These are phyloP conservation scores for Tiaroga cobitis DNA, from an alignment of 2,797 vertebrate species.

Conservation along the genomic window DNA sequence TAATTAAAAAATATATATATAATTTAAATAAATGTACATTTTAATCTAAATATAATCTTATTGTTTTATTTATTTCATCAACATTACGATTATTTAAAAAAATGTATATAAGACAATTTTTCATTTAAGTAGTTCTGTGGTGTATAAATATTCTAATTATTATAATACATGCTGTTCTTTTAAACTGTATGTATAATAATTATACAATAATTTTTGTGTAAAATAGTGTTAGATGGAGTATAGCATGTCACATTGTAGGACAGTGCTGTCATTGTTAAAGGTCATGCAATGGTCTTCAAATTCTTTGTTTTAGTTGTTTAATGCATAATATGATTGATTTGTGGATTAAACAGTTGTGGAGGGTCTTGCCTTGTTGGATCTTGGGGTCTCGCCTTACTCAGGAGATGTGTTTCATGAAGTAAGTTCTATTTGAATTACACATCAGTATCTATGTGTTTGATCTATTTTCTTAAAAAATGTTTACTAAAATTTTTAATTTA, in stretches of 20 bases:
- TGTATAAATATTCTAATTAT: not conserved
- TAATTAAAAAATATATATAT: not conserved
- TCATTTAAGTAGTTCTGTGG: not conserved
- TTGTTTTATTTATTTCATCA: not conserved
- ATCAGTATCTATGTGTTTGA: too few species aligned
- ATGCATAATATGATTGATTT: not conserved
- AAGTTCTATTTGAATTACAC: slow-evolving; percentile 57
- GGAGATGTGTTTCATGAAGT: slow-evolving; percentile 98
- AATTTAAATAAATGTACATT: too few species aligned
- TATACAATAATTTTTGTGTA: not conserved
- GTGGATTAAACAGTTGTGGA: slow-evolving; percentile 85
- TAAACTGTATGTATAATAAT: not conserved
- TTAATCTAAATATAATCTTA: too few species aligned
- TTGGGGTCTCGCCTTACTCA: slow-evolving; percentile 94
- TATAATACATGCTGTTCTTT: not conserved
- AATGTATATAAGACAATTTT: not conserved
- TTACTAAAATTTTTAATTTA: too few species aligned
- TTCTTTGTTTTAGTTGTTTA: not conserved
- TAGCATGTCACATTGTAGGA: not conserved
- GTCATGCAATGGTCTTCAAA: not conserved
- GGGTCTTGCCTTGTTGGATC: slow-evolving; percentile 91
- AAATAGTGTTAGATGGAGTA: not conserved
- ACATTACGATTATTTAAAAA: not conserved
- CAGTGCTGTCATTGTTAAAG: not conserved
- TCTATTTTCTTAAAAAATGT: too few species aligned